Evolutionary conservation across 2,888 invertebrate species (phyloP).

Genomic region (Pyrocoelia pectoralis): DNA sequence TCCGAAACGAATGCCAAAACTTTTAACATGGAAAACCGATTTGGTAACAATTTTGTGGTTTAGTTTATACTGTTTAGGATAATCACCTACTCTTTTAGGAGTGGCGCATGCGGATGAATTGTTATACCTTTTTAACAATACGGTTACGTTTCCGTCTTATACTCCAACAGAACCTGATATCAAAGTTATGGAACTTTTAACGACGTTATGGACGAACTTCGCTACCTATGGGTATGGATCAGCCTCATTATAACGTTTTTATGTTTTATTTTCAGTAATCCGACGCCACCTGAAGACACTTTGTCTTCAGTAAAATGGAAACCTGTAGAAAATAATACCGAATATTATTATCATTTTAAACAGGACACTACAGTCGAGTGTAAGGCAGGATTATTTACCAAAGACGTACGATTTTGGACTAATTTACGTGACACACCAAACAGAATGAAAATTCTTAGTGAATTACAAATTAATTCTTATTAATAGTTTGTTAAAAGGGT

Average conservation of each 20-base stretch:
- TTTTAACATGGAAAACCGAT: not conserved
- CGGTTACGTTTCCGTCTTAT: not conserved
- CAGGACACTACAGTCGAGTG: not conserved
- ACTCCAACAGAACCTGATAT: not conserved
- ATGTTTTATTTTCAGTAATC: constrained; percentile 65
- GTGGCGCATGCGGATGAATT: not conserved
- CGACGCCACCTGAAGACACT: constrained; percentile 64
- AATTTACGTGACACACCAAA: too few species aligned
- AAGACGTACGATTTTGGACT: too few species aligned
- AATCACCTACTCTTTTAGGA: not conserved
- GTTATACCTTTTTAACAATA: not conserved
- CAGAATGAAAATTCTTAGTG: too few species aligned
- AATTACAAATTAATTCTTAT: too few species aligned
- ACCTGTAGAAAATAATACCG: not conserved
- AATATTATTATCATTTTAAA: not conserved
- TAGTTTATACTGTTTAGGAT: not conserved
- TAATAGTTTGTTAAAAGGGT: too few species aligned
- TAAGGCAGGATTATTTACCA: not conserved
- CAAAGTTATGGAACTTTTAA: not conserved
- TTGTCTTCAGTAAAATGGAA: not conserved
- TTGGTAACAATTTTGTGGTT: not conserved
- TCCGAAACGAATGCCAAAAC: not conserved
- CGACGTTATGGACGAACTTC: not conserved
- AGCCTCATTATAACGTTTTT: not conserved
- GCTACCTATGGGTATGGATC: not conserved